A percentile compares a stretch with the other conserved stretches of the same genome.
These are phyloP conservation scores for Beroe forskalii DNA, from an alignment of 37 sponge, comb jelly and placozoan species.

Conservation along the genomic window DNA sequence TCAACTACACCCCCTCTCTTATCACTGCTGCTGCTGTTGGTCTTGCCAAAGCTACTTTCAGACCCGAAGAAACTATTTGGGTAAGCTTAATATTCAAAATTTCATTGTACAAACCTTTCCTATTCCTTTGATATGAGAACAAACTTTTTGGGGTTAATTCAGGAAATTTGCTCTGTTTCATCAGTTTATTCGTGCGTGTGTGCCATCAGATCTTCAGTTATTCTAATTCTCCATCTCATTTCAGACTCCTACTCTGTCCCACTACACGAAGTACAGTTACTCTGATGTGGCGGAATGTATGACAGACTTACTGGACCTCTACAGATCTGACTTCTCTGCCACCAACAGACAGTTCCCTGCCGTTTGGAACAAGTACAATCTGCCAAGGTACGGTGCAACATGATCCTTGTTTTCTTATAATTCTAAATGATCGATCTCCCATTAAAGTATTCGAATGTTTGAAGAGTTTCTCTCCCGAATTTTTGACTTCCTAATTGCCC, in stretches of 20 bases:
- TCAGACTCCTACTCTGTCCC: constrained; percentile 53
- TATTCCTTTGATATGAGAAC: not conserved
- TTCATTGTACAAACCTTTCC: not conserved
- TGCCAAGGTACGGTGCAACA: constrained; percentile 9
- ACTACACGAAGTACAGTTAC: constrained; percentile 37
- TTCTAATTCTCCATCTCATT: not conserved
- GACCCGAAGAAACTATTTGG: constrained; percentile 32
- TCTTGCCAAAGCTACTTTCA: not conserved
- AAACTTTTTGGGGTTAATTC: too few species aligned
- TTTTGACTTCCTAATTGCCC: too few species aligned
- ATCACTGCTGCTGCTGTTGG: constrained; percentile 54
- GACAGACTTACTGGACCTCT: constrained; percentile 17
- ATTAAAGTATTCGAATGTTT: too few species aligned
- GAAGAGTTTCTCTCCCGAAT: too few species aligned
- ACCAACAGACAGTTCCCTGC: not conserved
- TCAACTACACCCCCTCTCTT: constrained; percentile 25
- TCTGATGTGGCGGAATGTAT: constrained; percentile 43
- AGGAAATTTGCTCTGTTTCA: too few species aligned
- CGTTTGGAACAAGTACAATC: constrained; percentile 45
- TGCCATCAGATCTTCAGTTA: not conserved
- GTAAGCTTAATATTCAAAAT: not conserved
- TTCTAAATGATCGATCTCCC: too few species aligned
- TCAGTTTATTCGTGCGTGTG: too few species aligned
- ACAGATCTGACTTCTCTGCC: not conserved
- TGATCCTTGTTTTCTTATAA: too few species aligned